These are phyloP conservation scores for Rhinatrema bivittatum DNA, from an alignment of 2,797 vertebrate species.

Conservation along the genomic window DNA sequence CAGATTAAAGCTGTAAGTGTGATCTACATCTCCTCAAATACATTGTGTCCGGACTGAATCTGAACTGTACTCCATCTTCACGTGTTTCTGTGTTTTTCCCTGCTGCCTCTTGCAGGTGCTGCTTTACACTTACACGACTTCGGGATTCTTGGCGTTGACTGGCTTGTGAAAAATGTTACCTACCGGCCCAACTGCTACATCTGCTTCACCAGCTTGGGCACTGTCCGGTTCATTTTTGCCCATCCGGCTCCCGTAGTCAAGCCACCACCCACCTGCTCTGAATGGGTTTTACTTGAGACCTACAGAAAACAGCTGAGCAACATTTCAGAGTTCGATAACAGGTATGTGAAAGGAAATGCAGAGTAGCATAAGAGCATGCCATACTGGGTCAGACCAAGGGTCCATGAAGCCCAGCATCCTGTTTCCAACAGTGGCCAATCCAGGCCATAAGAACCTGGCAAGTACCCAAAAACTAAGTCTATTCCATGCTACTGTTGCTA, in stretches of 20 bases:
- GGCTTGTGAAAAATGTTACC: slow-evolving; percentile 78
- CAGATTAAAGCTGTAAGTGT: too few relatives aligned
- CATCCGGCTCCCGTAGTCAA: slow-evolving; percentile 25
- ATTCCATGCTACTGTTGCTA: too few relatives aligned
- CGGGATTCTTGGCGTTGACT: slow-evolving; percentile 59
- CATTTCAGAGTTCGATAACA: slow-evolving; percentile 63
- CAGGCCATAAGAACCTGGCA: too few relatives aligned
- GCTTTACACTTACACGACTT: slow-evolving; percentile 77
- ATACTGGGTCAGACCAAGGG: too few relatives aligned
- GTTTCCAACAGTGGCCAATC: too few relatives aligned
- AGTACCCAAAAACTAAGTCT: too few relatives aligned
- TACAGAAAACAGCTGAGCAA: slow-evolving; percentile 53
- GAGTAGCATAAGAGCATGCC: too few relatives aligned
- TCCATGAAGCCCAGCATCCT: too few relatives aligned
- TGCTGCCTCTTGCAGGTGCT: slow-evolving; percentile 58
- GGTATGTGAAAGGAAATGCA: slow-evolving; percentile 52
- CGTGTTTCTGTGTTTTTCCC: too few relatives aligned
- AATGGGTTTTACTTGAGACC: slow-evolving; percentile 66
- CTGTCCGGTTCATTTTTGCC: slow-evolving; percentile 66
- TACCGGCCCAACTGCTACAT: slow-evolving; percentile 76
- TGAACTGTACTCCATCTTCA: too few relatives aligned
- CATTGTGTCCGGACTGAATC: too few relatives aligned
- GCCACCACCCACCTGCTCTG: slow-evolving; percentile 41
- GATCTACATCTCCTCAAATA: too few relatives aligned
- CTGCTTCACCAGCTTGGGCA: slow-evolving; percentile 50